Base-by-base conservation (phyloP, 1,140 invertebrate genomes). In the Atta colombica region DNA sequence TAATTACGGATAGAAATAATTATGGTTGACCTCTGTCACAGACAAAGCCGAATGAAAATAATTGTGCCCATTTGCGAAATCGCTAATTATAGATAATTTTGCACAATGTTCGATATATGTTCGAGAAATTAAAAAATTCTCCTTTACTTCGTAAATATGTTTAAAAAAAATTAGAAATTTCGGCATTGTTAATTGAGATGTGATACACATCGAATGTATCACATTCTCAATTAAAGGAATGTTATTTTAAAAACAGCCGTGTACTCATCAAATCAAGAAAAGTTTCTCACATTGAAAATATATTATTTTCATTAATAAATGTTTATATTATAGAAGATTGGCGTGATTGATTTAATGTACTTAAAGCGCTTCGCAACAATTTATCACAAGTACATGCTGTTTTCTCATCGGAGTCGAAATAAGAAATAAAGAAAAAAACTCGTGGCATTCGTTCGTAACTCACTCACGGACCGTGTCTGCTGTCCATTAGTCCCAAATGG, bases 401-500 rank as follows among this genome's bases (percentile, higher is more conserved):
- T 61, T 2, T 39, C 35, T 77, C 21, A 28, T 39, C 58, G 21
- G 14, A 51, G 31, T 39, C 53, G 16, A 21, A 28, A 10, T 25
- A n/a, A 16, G 5, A n/a, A 31, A 55, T 14, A 16, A 2, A 31
- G 31, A 53, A 14, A 28, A 72, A 77, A 77, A 14, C 25, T 51
- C n/a, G 7, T 2, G 21, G 45, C 16, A 6, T 25, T 28, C 35
- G 21, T n/a, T 77, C 21, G 45, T 65, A 66, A 53, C 28, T 80
- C 14, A 65, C 14, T 80, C 61, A 35, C 31, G 31, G 28, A n/a
- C 21, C 65, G 45, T 25, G 21, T 51, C 21, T 21, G 25, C 51
- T 45, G 25, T 71, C 21, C 78, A 81, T 71, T 81, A 72, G 68
- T 82, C 28, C 35, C 3, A 49, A 74, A 74, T 74, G 68, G 35